A percentile compares a stretch with the other conserved stretches of the same genome.
Conservation (phyloP, 92 coral and sea anemone genomes). For the Diadumene lineata region DNA sequence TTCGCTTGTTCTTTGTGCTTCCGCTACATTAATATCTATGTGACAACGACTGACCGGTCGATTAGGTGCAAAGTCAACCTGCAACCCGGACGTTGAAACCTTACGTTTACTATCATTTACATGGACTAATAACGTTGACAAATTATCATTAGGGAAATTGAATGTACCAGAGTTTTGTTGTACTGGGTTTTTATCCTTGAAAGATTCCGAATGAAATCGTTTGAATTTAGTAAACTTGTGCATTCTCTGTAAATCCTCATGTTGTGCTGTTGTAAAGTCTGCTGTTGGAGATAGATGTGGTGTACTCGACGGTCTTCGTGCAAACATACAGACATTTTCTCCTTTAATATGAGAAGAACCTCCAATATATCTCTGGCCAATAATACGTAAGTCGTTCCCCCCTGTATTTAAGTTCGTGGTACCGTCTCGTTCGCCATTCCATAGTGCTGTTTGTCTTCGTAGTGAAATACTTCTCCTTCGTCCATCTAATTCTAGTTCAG, state of each 20-base stretch:
- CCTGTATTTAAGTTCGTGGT: constrained; percentile 7
- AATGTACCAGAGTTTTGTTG: not conserved
- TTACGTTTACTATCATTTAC: not conserved
- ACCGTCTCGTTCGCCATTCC: constrained; percentile 12
- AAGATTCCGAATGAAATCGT: constrained; percentile 37
- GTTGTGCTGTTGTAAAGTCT: not conserved
- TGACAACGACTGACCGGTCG: constrained; percentile 88
- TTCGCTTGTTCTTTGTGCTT: constrained; percentile 10
- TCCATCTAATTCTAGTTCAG: not conserved
- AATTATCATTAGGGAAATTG: constrained; percentile 1
- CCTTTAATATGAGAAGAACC: not conserved
- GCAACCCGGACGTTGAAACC: not conserved
- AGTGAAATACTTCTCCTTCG: constrained; percentile 12
- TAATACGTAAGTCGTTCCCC: not conserved
- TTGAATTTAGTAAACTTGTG: constrained; percentile 18
- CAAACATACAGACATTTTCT: not conserved
- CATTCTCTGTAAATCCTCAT: not conserved
- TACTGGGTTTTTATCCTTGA: not conserved
- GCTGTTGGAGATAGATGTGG: not conserved
- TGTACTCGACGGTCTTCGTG: constrained; percentile 23
- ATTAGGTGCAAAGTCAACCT: not conserved
- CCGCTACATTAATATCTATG: constrained; percentile 59
- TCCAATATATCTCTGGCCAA: constrained; percentile 18
- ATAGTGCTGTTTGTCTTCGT: constrained; percentile 26
- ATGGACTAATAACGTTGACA: constrained; percentile 1